These are phyloP conservation scores for Teleogryllus oceanicus DNA, from an alignment of 2,888 invertebrate genomes.

Conservation along the genomic window DNA sequence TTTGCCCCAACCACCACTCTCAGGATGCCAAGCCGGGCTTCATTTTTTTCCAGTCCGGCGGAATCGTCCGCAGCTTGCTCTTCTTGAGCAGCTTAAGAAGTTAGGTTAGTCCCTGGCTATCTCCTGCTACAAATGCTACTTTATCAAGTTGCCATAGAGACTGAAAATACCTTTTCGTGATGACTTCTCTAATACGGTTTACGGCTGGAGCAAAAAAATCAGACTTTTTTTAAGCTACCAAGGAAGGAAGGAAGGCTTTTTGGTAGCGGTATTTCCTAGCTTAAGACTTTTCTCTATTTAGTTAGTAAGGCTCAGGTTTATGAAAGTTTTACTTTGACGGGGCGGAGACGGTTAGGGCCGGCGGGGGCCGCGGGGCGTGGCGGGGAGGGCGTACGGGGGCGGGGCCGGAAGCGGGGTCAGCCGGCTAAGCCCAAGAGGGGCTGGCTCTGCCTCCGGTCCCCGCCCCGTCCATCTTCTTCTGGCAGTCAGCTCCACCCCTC, in stretches of 20 bases:
- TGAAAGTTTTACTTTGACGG: slow-evolving; percentile 22
- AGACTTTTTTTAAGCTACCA: slow-evolving; percentile 4
- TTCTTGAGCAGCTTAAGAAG: slow-evolving; percentile 23
- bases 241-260: slow-evolving; percentile 21
- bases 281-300: slow-evolving; percentile 23
- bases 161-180: slow-evolving; percentile 12
- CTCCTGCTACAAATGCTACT: slow-evolving; percentile 21
- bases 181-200: slow-evolving; percentile 25
- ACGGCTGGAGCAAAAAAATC: neutral
- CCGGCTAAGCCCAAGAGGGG: neutral
- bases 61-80: neutral
- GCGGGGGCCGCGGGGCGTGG: neutral
- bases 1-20: too few species aligned
- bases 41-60: neutral
- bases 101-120: slow-evolving; percentile 19
- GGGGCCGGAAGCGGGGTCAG: neutral
- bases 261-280: slow-evolving; percentile 11
- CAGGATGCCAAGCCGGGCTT: neutral
- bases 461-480: neutral
- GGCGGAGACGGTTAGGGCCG: neutral
- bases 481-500: neutral
- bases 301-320: slow-evolving; percentile 20
- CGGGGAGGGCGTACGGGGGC: neutral
- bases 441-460: neutral
- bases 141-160: slow-evolving; percentile 26